phyloP scores from a whole-genome alignment of 2,113 vertebrate species.

The Aspiorhynchus laticeps region DNA sequence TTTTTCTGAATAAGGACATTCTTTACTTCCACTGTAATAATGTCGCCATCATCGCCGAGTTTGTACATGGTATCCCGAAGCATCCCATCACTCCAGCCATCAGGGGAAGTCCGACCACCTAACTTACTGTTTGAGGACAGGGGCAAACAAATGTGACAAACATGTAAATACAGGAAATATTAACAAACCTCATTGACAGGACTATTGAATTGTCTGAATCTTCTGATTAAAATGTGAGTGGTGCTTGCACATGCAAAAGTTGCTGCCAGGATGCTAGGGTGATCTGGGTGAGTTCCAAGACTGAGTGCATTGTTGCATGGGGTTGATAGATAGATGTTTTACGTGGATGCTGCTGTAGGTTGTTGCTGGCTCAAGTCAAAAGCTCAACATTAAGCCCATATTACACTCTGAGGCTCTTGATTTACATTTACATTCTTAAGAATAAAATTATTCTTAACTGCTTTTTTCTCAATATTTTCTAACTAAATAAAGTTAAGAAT shows the following conservation, averaged over 20 bases:
- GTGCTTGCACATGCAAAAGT: not conserved
- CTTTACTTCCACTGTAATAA: constrained; percentile 78
- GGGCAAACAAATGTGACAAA: not conserved
- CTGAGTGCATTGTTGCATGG: not conserved
- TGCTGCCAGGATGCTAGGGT: not conserved
- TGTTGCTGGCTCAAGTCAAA: not conserved
- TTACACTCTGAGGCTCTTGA: not conserved
- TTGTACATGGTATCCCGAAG: constrained; percentile 31
- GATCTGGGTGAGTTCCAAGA: not conserved
- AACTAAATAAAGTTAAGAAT: too few species aligned
- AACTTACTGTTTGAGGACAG: constrained; percentile 73
- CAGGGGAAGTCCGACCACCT: constrained; percentile 27
- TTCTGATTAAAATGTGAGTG: too few species aligned
- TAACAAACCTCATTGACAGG: not conserved
- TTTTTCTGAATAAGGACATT: constrained; percentile 80
- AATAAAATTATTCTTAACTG: not conserved
- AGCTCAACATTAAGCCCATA: not conserved
- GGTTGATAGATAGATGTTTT: not conserved
- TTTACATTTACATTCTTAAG: not conserved
- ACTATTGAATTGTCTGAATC: not conserved
- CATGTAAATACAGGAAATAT: not conserved
- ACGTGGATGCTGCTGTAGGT: not conserved
- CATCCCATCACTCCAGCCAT: not conserved
- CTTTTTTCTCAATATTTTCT: too few species aligned
- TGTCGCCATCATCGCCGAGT: constrained; percentile 58